These are phyloP conservation scores for Coenonympha arcania DNA, from an alignment of 2,888 invertebrate species.

Conservation along the genomic window DNA sequence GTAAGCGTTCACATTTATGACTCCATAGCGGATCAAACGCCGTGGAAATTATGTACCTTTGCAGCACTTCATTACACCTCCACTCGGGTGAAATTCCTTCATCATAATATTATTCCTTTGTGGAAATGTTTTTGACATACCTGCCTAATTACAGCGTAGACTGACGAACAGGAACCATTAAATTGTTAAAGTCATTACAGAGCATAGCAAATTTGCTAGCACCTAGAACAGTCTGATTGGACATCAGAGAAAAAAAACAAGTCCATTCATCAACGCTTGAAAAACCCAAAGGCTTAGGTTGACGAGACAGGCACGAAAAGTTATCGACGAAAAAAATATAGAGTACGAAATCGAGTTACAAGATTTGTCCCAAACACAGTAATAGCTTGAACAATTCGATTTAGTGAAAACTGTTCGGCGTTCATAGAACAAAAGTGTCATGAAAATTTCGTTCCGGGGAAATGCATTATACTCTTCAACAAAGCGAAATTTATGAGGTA, in stretches of 20 bases:
- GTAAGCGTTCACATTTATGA: slow-evolving; percentile 42
- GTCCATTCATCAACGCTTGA: background rate
- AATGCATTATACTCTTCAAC: slow-evolving; percentile 23
- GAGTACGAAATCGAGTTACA: background rate
- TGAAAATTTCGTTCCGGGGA: slow-evolving; percentile 18
- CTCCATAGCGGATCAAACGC: slow-evolving; percentile 55
- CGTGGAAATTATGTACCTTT: slow-evolving; percentile 54
- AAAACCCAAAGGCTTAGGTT: background rate
- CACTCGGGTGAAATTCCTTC: background rate
- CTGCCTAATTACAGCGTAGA: too few species aligned
- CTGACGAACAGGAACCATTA: too few species aligned
- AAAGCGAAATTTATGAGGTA: slow-evolving; percentile 20
- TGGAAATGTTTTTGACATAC: background rate
- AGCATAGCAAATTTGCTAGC: too few species aligned
- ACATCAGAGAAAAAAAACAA: too few species aligned
- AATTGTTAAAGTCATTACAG: too few species aligned
- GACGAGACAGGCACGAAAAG: background rate
- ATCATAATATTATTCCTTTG: background rate
- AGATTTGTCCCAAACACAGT: background rate
- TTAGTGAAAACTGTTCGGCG: slow-evolving; percentile 11
- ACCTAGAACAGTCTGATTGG: too few species aligned
- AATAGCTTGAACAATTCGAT: slow-evolving; percentile 1
- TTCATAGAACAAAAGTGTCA: slow-evolving; percentile 16
- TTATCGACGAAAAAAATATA: background rate
- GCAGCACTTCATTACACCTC: slow-evolving; percentile 13